Percentiles rank a stretch among this genome's conserved stretches.
These are phyloP conservation scores for Caiman crocodilus DNA, from an alignment of 2,797 vertebrate genomes.

Conservation along the genomic window DNA sequence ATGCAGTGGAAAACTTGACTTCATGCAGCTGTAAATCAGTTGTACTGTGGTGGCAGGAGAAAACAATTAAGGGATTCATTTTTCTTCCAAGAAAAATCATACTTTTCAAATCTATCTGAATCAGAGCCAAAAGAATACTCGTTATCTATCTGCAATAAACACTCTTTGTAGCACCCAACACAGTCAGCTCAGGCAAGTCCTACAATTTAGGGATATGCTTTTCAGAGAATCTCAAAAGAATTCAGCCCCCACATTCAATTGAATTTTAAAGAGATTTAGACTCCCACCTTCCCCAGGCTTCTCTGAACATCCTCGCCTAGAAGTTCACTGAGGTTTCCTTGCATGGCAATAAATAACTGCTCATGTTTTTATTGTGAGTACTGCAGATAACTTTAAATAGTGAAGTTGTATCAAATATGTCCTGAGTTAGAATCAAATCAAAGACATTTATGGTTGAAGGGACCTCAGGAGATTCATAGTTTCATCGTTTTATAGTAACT, in stretches of 20 bases:
- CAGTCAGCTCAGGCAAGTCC: neutral
- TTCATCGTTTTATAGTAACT: too few species aligned
- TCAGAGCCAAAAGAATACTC: slow-evolving; percentile 76
- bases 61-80: slow-evolving; percentile 75
- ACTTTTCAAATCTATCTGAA: slow-evolving; percentile 75
- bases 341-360: neutral
- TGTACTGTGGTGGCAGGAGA: slow-evolving; percentile 64
- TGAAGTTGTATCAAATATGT: slow-evolving; percentile 45
- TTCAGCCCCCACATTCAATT: neutral
- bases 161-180: slow-evolving; percentile 30
- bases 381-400: slow-evolving; percentile 45
- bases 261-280: neutral
- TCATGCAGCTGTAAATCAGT: slow-evolving; percentile 75
- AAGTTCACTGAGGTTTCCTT: slow-evolving; percentile 50
- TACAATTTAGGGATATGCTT: neutral
- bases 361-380: slow-evolving; percentile 53
- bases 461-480: too few species aligned
- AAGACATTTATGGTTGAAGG: too few species aligned
- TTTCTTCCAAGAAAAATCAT: slow-evolving; percentile 80
- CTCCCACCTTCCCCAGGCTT: neutral
- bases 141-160: slow-evolving; percentile 73
- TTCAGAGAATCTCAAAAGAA: neutral
- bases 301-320: neutral
- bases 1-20: slow-evolving; percentile 75
- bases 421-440: neutral